Conservation (phyloP, 92 coral and sea anemone species). For the Montipora capitata region DNA sequence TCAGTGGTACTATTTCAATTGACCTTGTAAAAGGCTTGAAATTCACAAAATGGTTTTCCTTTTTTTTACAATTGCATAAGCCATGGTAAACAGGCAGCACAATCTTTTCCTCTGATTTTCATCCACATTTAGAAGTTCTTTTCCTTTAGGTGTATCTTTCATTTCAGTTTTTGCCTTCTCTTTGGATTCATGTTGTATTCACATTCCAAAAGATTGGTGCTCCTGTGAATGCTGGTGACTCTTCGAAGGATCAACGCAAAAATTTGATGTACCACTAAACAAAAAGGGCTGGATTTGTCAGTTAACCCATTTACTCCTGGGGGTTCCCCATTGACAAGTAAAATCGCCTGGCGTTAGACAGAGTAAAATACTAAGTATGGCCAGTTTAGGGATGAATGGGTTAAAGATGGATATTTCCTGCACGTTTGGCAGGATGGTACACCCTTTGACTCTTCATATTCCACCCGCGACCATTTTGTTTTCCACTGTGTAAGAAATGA, state of each 20-base stretch:
- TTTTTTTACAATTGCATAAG: constrained; percentile 49
- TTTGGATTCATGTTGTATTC: constrained; percentile 17
- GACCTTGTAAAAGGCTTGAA: constrained; percentile 31
- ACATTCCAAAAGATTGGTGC: constrained; percentile 11
- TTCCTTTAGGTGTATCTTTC: constrained; percentile 37
- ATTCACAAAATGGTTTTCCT: constrained; percentile 54
- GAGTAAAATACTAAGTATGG: too few species aligned
- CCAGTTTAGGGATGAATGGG: too few species aligned
- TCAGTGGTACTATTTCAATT: constrained; percentile 35
- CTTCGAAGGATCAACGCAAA: constrained; percentile 34
- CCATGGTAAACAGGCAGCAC: constrained; percentile 28
- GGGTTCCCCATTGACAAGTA: too few species aligned
- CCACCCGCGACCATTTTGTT: too few species aligned
- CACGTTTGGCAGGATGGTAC: too few species aligned
- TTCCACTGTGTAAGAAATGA: too few species aligned
- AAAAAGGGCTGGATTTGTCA: constrained; percentile 46
- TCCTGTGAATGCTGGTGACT: constrained; percentile 36
- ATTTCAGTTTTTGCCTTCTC: constrained; percentile 17
- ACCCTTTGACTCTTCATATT: too few species aligned
- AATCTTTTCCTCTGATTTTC: constrained; percentile 31
- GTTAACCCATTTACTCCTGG: too few species aligned
- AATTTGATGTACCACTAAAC: constrained; percentile 43
- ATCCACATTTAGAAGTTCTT: constrained; percentile 30
- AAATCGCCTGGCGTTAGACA: too few species aligned
- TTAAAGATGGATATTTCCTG: too few species aligned